Evolutionary conservation across 1,140 invertebrate genomes (phyloP), one percentile per base, ranked within the genome.

Genomic region (Panagrolaimus sp.): DNA sequence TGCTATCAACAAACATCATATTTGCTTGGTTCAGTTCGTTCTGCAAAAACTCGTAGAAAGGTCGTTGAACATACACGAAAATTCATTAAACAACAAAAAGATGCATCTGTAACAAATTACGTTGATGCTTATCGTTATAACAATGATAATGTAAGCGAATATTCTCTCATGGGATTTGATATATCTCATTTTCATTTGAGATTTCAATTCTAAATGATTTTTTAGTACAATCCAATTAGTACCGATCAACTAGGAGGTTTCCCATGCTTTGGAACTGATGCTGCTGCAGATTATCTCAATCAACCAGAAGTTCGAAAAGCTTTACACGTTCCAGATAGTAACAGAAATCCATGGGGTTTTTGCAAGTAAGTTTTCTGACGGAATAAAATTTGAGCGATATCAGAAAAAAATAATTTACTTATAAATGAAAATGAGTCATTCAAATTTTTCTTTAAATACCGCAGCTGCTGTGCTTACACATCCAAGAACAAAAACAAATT

Each of bases 281-380:
- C 75, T 46, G 51, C 81, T 13, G 71, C 72, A 0, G 78, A 73
- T n/a, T 86, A 83, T 68, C 66, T 86, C 38, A 85, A 85, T 72
- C 72, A 72, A 27, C 48, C 67, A n/a, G 71, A 68, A 63, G 84
- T 85, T 7, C 73, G 82, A 20, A 62, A 71, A 25, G 84, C 84
- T 31, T 71, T 86, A 13, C 84, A 86, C 70, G 84, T 86, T 23
- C 13, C 51, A 0, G 51, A 57, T 8, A 25, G 51, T 20, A 16
- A 57, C 11, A 70, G n/a, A 23, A 16, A 42, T 20, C 48, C 14
- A 51, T 16, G 16, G 53, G 14, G 23, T n/a, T 43, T 25, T 23
- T 44, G n/a, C 38, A 68, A 53, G 16, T 53, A 16, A 7, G 25
- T 9, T 25, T n/a, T n/a, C n/a, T n/a, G n/a, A n/a, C n/a, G n/a